phyloP scores from a whole-genome alignment of 2,888 invertebrate species.

The Formica aserva region DNA sequence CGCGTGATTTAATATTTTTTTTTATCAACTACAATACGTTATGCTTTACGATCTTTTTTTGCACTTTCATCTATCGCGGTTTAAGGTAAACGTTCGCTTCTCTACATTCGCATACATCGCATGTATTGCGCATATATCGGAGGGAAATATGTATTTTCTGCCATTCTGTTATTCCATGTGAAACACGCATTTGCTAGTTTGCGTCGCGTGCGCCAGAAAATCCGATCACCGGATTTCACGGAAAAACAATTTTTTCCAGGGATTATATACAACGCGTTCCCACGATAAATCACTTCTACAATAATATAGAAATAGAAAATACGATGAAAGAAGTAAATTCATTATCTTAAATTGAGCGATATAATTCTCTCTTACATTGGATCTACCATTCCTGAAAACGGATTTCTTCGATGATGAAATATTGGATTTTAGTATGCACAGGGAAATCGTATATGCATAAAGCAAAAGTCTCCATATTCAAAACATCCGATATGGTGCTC shows the following conservation, averaged over 20 bases:
- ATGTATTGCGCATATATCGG: slow-evolving; percentile 8
- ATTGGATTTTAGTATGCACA: background rate
- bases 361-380: background rate
- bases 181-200: background rate
- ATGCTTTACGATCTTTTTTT: background rate
- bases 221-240: background rate
- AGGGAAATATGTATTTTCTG: slow-evolving; percentile 26
- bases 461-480: background rate
- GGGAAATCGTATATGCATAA: background rate
- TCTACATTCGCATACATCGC: background rate
- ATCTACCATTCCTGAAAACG: background rate
- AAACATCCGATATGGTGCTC: background rate
- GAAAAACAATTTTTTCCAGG: background rate
- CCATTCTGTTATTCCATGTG: background rate
- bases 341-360: background rate
- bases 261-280: background rate
- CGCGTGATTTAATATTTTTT: background rate
- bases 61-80: background rate
- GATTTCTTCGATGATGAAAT: background rate
- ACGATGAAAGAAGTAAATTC: background rate
- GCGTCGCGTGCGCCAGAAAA: background rate
- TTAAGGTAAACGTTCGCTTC: background rate
- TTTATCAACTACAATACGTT: background rate
- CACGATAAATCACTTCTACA: background rate
- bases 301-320: background rate